Percentiles rank a stretch among this genome's conserved stretches.
phyloP scores from a whole-genome alignment of 2,797 vertebrate genomes.

The Antrozous pallidus region DNA sequence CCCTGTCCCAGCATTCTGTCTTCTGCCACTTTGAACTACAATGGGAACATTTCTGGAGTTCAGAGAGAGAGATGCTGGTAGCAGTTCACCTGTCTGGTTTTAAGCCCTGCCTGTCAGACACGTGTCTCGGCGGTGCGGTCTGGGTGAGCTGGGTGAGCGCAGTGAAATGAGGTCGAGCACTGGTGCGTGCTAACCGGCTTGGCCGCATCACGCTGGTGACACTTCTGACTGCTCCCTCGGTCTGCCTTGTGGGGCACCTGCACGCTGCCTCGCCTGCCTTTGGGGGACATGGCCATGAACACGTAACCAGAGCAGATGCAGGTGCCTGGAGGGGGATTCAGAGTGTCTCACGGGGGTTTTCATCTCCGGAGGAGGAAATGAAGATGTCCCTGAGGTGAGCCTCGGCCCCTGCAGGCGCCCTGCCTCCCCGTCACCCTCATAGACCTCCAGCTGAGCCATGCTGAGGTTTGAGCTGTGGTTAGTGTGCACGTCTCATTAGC shows the following conservation, averaged over 20 bases:
- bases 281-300: neutral
- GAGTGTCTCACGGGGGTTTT: neutral
- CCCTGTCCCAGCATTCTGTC: neutral
- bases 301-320: neutral
- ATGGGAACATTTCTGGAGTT: neutral
- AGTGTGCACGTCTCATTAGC: slow-evolving; percentile 30
- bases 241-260: slow-evolving; percentile 38
- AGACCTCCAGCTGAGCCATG: slow-evolving; percentile 17
- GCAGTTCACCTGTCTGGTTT: neutral
- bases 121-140: neutral
- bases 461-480: slow-evolving; percentile 36
- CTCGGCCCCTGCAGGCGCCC: neutral
- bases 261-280: neutral
- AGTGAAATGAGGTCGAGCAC: neutral
- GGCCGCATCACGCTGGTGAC: neutral
- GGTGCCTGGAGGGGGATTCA: slow-evolving; percentile 44
- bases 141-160: neutral
- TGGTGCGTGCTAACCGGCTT: slow-evolving; percentile 25
- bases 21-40: neutral
- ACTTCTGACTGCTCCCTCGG: neutral
- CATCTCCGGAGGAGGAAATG: slow-evolving; percentile 65
- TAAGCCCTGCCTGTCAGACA: neutral
- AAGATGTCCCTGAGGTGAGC: slow-evolving; percentile 14
- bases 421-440: neutral
- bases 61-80: neutral